Conservation (phyloP, 1,140 invertebrate genomes). For the Harpegnathos saltator region DNA sequence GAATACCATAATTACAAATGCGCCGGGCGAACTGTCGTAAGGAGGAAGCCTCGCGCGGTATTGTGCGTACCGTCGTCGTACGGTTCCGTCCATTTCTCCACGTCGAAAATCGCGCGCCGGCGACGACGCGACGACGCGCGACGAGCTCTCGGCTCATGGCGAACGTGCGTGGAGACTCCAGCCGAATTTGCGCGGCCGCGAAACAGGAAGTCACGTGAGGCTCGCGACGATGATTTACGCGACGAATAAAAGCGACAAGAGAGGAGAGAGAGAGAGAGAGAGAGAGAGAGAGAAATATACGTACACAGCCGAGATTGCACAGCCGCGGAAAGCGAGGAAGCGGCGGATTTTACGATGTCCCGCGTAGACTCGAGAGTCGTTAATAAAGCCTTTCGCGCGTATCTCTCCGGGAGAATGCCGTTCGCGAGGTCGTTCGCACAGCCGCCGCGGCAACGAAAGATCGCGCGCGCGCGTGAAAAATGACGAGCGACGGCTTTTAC, state of each 20-base stretch:
- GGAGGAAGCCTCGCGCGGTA: neutral
- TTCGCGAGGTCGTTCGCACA: no score
- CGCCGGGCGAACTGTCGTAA: conserved; percentile 23
- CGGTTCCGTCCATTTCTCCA: conserved; percentile 35
- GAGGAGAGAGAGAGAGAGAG: neutral
- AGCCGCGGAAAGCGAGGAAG: neutral
- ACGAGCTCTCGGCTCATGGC: no score
- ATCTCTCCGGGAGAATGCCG: no score
- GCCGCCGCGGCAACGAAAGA: no score
- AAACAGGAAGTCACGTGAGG: neutral
- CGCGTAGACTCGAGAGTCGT: neutral
- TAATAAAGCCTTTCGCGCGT: neutral
- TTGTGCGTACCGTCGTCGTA: neutral
- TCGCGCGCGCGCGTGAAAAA: neutral
- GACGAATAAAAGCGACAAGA: neutral
- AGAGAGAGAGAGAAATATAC: conserved; percentile 10
- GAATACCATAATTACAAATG: conserved; percentile 52
- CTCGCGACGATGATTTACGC: neutral
- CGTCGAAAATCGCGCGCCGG: conserved; percentile 18
- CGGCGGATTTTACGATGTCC: neutral
- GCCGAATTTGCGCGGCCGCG: conserved; percentile 28
- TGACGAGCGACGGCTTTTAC: neutral
- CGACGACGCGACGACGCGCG: no score
- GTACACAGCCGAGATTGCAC: no score
- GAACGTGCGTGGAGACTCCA: no score